Conservation (phyloP, 2,797 vertebrate genomes). For the Brachyalestes nurse region DNA sequence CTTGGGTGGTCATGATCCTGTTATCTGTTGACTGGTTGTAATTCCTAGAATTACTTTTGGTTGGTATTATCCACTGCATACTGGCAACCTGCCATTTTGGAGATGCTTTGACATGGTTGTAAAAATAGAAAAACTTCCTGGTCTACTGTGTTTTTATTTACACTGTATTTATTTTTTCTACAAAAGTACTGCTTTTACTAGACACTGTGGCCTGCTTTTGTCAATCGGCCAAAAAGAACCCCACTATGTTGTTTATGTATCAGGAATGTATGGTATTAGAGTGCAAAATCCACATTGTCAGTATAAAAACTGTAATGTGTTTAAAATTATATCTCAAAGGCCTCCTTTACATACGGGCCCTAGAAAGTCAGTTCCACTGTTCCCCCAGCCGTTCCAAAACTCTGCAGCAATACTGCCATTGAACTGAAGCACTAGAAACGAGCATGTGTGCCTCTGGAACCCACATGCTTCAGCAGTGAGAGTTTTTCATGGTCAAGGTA, state of each 20-base stretch:
- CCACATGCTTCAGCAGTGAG: slow-evolving; percentile 4
- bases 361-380: neutral
- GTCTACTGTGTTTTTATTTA: too few species aligned
- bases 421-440: neutral
- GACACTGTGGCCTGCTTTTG: neutral
- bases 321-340: neutral
- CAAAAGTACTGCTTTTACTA: neutral
- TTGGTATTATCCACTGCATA: too few species aligned
- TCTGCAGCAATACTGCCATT: neutral
- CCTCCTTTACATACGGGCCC: neutral
- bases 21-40: too few species aligned
- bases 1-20: too few species aligned
- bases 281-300: too few species aligned
- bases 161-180: neutral
- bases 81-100: too few species aligned
- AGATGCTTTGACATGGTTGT: too few species aligned
- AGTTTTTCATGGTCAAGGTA: neutral
- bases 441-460: neutral
- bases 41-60: too few species aligned
- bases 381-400: neutral
- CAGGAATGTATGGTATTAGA: too few species aligned
- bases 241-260: too few species aligned
- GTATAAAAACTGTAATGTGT: neutral
- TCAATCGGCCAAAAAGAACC: neutral
- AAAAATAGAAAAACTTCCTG: too few species aligned